Evolutionary conservation across 2,113 vertebrate genomes (phyloP).

Genomic region (Pogonocichla stellata): DNA sequence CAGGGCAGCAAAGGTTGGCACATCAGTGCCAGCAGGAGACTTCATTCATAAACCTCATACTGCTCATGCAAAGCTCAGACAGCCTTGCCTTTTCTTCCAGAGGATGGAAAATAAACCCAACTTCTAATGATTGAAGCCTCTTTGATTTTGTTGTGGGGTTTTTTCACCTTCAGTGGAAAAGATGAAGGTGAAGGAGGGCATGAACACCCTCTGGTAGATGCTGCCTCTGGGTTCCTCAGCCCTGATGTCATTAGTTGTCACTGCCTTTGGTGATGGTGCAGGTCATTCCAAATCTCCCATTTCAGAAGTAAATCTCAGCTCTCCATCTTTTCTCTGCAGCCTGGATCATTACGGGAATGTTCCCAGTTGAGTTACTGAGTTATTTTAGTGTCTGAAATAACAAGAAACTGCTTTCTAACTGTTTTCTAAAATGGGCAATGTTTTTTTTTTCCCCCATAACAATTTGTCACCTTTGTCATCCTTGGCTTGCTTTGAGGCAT

Average conservation of each 20-base stretch:
- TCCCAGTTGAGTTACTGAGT: background rate
- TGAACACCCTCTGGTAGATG: background rate
- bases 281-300: background rate
- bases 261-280: background rate
- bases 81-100: background rate
- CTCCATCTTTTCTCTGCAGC: background rate
- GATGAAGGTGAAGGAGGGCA: background rate
- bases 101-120: background rate
- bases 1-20: background rate
- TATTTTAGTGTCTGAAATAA: background rate
- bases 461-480: background rate
- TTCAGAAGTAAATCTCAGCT: background rate
- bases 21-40: background rate
- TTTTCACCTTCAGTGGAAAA: background rate
- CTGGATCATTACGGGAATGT: fast-evolving
- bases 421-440: background rate
- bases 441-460: background rate
- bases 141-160: background rate
- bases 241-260: background rate
- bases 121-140: background rate
- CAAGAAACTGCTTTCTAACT: background rate
- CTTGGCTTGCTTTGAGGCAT: background rate
- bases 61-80: background rate
- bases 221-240: background rate
- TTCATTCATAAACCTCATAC: background rate